Conservation (phyloP, 2,888 invertebrate genomes). For the Cephus rjabovi region DNA sequence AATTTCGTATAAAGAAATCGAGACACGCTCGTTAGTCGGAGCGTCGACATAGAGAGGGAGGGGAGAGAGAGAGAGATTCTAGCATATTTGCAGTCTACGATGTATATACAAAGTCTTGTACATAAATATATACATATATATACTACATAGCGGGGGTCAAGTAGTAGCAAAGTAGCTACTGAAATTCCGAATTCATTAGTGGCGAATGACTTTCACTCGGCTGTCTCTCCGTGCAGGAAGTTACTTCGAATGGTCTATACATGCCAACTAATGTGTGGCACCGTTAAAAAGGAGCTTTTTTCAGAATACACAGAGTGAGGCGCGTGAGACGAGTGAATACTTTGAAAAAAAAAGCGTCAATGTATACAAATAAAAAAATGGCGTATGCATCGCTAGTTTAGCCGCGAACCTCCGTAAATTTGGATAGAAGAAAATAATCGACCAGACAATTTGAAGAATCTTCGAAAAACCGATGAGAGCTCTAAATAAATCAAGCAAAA, state of each 20-base stretch:
- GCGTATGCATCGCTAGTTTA: not conserved
- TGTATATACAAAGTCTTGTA: not conserved
- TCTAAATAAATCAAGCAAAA: not conserved
- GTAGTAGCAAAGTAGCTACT: conserved; percentile 32
- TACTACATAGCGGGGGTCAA: conserved; percentile 24
- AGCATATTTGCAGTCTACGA: not conserved
- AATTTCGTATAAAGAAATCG: not conserved
- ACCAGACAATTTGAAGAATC: not conserved
- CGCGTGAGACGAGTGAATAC: not conserved
- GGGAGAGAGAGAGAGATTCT: too few relatives aligned
- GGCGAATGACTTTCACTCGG: conserved; percentile 33
- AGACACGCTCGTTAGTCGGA: not conserved
- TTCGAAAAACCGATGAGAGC: not conserved
- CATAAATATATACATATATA: not conserved
- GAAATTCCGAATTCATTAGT: conserved; percentile 33
- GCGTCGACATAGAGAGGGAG: not conserved
- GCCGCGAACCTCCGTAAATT: not conserved
- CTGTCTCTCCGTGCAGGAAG: conserved; percentile 16
- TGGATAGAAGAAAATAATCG: not conserved
- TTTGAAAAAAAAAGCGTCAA: not conserved
- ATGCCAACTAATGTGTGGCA: not conserved
- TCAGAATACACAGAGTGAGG: not conserved
- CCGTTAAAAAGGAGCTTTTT: not conserved
- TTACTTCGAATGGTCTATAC: not conserved
- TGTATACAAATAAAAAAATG: not conserved